Base-by-base conservation (phyloP, 2,113 vertebrate genomes). In the Thamnophis sirtalis region DNA sequence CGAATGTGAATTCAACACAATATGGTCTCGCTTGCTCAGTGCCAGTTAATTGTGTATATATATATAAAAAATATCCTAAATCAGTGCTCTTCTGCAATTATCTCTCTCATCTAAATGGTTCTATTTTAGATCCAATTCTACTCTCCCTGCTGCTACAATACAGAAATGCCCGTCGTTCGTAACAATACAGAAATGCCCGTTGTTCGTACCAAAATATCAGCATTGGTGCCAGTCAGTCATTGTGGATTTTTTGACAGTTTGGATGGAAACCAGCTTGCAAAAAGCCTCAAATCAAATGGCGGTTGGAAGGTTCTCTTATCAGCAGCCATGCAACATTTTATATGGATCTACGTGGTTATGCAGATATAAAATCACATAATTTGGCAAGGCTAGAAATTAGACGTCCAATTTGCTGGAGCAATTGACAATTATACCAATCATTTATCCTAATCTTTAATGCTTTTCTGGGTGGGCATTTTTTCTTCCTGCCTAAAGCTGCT, bases 61-160 rank as follows among this genome's bases (percentile, higher is more conserved):
- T 50, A 50, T 50, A 10, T 28, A 51, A 55, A 68, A 60, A 87
- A 56, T 89, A 92, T 90, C 68, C 86, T 93, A 84, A 92, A 92
- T 92, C 54, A 49, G 84, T 87, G 24, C 54, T 33, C n/a, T 50
- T 84, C 54, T 84, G 13, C 13, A 84, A 54, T 86, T 56, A 56
- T 86, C 90, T 90, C 87, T 90, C 86, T 13, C 56, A 28, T 33
- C 63, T 88, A 84, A 93, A 94, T 89, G 49, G 60, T 54, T 33
- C 92, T 58, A 43, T 94, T 93, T 94, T 87, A 63, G 55, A 93
- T 48, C 53, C 8, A 91, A 89, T 93, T 89, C 91, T 55, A 58
- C 38, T 26, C 88, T n/a, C 24, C 19, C 90, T 92, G 60, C 54
- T 63, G 87, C 92, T 88, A 8, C 85, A 86, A 94, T 92, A 56